Percentiles rank a stretch among this genome's conserved stretches.
Conservation (phyloP, 1,140 invertebrate genomes). For the Vollenhovia emeryi region DNA sequence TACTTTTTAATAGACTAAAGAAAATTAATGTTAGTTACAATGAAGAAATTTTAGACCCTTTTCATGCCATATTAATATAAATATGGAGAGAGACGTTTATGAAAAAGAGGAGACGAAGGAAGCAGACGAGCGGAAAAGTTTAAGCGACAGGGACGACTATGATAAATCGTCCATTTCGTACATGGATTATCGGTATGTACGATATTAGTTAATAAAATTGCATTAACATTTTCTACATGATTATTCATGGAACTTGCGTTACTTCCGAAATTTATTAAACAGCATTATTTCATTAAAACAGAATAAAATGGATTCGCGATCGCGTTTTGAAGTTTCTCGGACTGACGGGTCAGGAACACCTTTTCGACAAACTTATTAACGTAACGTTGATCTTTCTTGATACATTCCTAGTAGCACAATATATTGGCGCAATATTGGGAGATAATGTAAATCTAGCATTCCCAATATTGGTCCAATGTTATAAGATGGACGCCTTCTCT, state of each 20-base stretch:
- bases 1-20: not conserved
- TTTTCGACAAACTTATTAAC: conserved; percentile 80
- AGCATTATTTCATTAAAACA: conserved; percentile 57
- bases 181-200: conserved; percentile 61
- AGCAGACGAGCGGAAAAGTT: conserved; percentile 10
- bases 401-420: too few relatives aligned
- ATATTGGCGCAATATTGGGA: too few relatives aligned
- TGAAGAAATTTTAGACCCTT: not conserved
- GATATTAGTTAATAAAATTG: not conserved
- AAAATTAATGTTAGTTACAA: not conserved
- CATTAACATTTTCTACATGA: not conserved
- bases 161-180: not conserved
- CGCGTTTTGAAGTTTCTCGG: conserved; percentile 79
- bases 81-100: not conserved
- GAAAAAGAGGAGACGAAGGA: conserved; percentile 25
- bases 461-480: too few relatives aligned
- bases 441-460: too few relatives aligned
- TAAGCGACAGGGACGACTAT: not conserved
- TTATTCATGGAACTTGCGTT: not conserved
- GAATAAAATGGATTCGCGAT: conserved; percentile 81
- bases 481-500: too few relatives aligned
- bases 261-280: not conserved
- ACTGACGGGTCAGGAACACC: conserved; percentile 67
- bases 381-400: conserved; percentile 74
- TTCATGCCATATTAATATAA: not conserved